Base-by-base conservation (phyloP, 1,140 invertebrate species). In the Maconellicoccus hirsutus region DNA sequence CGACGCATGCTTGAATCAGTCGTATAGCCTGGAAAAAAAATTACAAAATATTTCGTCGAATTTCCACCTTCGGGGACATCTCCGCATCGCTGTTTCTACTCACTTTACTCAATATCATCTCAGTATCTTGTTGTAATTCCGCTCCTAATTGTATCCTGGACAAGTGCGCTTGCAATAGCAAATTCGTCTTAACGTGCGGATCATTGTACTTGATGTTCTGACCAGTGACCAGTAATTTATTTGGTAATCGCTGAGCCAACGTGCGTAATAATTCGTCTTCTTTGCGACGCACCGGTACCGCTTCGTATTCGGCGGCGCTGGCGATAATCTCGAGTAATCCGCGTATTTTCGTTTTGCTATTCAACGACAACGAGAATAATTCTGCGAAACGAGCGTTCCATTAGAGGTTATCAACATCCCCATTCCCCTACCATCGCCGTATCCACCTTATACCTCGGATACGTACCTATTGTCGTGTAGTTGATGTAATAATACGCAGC, bases 401-500 rank as follows among this genome's bases (percentile, higher is more conserved):
- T 12, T 6, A 12, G 12, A 33, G n/a, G 16, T 16, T 52, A 52
- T 52, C 12, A 52, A 52, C n/a, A n/a, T n/a, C n/a, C n/a, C n/a
- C n/a, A n/a, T n/a, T n/a, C n/a, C n/a, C n/a, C n/a, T n/a, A n/a
- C n/a, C n/a, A n/a, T n/a, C n/a, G n/a, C n/a, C n/a, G n/a, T n/a
- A n/a, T n/a, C n/a, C n/a, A n/a, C n/a, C n/a, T n/a, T n/a, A n/a
- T n/a, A n/a, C n/a, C n/a, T n/a, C n/a, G n/a, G n/a, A n/a, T 59
- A 77, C 81, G 80, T 79, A 92, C 89, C 90, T 73, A 99, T 99
- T 0, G 98, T 99, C 0, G 96, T 97, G 76, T 99, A 99, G 81
- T 98, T 98, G 74, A 99, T 99, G 79, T 99, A 99, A 79, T 99
- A 99, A 79, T 99, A 99, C 0, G 96, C 95, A 1, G 97, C 96